Conservation (phyloP, 2,113 vertebrate species). For the Piprites chloris region DNA sequence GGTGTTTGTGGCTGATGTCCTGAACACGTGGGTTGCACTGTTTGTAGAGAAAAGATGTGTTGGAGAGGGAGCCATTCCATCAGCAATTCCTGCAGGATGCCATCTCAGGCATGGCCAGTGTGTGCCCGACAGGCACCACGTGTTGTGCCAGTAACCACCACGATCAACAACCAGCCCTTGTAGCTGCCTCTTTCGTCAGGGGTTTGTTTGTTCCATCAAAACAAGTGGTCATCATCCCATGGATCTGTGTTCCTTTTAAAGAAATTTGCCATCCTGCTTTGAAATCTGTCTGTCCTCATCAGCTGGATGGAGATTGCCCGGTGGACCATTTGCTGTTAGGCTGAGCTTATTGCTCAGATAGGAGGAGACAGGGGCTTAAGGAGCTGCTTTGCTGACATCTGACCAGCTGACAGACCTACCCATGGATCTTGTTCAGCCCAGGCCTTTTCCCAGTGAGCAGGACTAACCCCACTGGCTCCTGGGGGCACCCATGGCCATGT, state of each 20-base stretch:
- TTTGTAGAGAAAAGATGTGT: background rate
- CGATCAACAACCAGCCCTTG: background rate
- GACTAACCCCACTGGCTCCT: background rate
- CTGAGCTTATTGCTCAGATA: background rate
- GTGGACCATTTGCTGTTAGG: background rate
- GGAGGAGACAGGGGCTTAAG: background rate
- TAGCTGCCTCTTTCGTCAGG: background rate
- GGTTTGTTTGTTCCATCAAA: accelerated
- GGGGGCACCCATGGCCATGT: accelerated
- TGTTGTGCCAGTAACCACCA: background rate
- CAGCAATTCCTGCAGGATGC: background rate
- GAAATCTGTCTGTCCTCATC: background rate
- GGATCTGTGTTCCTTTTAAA: background rate
- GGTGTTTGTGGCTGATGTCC: background rate
- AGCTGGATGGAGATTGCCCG: background rate
- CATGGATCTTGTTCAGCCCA: background rate
- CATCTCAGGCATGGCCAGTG: background rate
- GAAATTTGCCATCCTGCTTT: background rate
- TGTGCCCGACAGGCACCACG: background rate
- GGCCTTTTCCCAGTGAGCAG: background rate
- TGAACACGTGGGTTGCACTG: accelerated
- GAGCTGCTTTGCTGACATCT: background rate
- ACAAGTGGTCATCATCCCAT: accelerated
- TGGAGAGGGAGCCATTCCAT: background rate
- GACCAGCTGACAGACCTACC: background rate